Percentiles rank a stretch among this genome's conserved stretches.
phyloP scores from a whole-genome alignment of 2,113 vertebrate genomes.

The Clarias magur region DNA sequence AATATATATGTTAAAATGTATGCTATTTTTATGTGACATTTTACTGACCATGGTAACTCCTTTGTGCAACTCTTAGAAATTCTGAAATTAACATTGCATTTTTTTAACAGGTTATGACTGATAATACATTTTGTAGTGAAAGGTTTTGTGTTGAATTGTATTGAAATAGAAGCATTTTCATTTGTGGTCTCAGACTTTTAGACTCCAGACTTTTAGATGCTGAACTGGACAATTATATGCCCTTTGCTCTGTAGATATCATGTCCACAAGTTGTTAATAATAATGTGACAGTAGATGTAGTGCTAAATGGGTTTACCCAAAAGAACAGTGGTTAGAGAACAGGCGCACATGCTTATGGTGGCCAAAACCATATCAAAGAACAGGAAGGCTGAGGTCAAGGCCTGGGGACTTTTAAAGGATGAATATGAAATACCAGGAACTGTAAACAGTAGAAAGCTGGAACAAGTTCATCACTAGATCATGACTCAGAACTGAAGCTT shows the following conservation, averaged over 20 bases:
- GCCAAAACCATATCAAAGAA: not conserved
- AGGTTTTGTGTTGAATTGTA: not conserved
- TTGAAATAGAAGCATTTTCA: not conserved
- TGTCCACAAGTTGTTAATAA: slow-evolving; percentile 10
- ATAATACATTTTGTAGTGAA: not conserved
- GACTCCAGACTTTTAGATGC: not conserved
- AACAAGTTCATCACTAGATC: not conserved
- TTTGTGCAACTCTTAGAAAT: not conserved
- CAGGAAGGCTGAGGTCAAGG: not conserved
- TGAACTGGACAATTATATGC: not conserved
- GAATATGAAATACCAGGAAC: not conserved
- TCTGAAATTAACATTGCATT: not conserved
- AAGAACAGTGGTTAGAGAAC: not conserved
- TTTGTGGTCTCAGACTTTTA: not conserved
- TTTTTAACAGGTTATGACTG: not conserved
- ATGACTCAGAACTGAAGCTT: not conserved
- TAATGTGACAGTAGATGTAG: not conserved
- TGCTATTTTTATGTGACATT: too few relatives aligned
- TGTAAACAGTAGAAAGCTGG: not conserved
- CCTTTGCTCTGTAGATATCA: slow-evolving; percentile 19
- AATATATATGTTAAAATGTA: too few relatives aligned
- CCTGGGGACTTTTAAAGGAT: not conserved
- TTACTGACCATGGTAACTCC: too few relatives aligned
- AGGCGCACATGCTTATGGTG: not conserved
- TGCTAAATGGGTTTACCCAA: not conserved